A percentile compares a stretch with the other conserved stretches of the same genome.
Conservation (phyloP, 2,797 vertebrate genomes). For the Hirundo rustica region DNA sequence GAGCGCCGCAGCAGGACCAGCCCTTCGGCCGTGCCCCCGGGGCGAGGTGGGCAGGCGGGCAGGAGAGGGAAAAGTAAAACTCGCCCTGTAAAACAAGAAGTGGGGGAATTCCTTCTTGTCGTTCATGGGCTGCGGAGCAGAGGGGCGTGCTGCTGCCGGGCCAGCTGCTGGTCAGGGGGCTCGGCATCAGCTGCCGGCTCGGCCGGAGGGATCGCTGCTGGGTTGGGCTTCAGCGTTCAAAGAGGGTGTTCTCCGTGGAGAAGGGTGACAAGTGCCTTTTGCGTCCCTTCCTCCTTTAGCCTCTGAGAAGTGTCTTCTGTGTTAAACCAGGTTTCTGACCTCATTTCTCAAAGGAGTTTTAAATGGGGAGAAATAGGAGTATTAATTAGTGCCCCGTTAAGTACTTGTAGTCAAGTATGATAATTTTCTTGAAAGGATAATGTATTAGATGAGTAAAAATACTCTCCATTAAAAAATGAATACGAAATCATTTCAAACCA, state of each 20-base stretch:
- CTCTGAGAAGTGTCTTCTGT: neutral
- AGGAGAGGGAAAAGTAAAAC: neutral
- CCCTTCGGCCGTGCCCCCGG: neutral
- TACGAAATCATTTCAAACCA: constrained; percentile 58
- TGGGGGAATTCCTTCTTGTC: neutral
- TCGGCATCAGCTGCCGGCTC: neutral
- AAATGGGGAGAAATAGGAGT: constrained; percentile 18
- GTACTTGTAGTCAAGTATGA: constrained; percentile 53
- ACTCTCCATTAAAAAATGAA: constrained; percentile 59
- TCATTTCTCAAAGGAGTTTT: constrained; percentile 67
- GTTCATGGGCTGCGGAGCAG: neutral
- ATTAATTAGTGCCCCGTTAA: constrained; percentile 70
- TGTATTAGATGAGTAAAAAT: constrained; percentile 68
- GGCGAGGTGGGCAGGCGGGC: neutral
- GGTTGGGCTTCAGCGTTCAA: neutral
- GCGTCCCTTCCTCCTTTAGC: neutral
- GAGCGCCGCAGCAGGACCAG: neutral
- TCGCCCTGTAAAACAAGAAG: neutral
- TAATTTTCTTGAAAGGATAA: constrained; percentile 69
- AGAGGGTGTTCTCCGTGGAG: neutral
- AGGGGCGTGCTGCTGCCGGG: neutral
- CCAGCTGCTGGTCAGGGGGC: neutral
- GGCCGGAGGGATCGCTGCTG: neutral
- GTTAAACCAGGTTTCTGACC: constrained; percentile 52
- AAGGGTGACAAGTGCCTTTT: neutral